phyloP scores from a whole-genome alignment of 2,888 invertebrate genomes.

The Boloria selene region DNA sequence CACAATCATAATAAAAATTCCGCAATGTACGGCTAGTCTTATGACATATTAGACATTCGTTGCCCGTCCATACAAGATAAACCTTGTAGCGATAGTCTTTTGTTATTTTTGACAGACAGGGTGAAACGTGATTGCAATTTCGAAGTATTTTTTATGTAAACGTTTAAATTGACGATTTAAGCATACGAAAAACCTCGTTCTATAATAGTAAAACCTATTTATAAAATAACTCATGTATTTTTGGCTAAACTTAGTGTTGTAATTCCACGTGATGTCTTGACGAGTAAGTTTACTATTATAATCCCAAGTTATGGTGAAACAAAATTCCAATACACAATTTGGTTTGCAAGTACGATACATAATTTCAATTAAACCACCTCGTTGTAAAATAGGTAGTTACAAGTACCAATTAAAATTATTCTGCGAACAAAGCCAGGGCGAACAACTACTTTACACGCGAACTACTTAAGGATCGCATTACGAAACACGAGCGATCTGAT shows the following conservation, averaged over 20 bases:
- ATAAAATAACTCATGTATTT: not conserved
- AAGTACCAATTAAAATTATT: constrained; percentile 11
- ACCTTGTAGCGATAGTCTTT: constrained; percentile 12
- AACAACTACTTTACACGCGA: constrained; percentile 28
- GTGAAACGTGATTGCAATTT: constrained; percentile 30
- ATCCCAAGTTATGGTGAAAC: too few species aligned
- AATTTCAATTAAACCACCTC: too few species aligned
- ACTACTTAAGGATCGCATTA: constrained; percentile 49
- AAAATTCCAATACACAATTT: too few species aligned
- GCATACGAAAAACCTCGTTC: constrained; percentile 5
- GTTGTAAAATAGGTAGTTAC: too few species aligned
- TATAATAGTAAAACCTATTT: not conserved
- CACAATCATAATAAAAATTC: constrained; percentile 13
- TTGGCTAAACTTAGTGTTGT: not conserved
- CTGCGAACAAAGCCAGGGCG: not conserved
- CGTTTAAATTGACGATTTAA: not conserved
- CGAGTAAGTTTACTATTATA: too few species aligned
- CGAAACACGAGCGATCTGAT: constrained; percentile 47
- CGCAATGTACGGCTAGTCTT: constrained; percentile 10
- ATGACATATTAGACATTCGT: constrained; percentile 24
- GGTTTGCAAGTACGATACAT: too few species aligned
- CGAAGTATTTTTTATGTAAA: not conserved
- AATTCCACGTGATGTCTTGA: too few species aligned
- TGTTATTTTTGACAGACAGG: constrained; percentile 30
- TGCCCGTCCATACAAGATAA: constrained; percentile 10